phyloP scores from a whole-genome alignment of 2,888 invertebrate species.

The Harmothoe impar region DNA sequence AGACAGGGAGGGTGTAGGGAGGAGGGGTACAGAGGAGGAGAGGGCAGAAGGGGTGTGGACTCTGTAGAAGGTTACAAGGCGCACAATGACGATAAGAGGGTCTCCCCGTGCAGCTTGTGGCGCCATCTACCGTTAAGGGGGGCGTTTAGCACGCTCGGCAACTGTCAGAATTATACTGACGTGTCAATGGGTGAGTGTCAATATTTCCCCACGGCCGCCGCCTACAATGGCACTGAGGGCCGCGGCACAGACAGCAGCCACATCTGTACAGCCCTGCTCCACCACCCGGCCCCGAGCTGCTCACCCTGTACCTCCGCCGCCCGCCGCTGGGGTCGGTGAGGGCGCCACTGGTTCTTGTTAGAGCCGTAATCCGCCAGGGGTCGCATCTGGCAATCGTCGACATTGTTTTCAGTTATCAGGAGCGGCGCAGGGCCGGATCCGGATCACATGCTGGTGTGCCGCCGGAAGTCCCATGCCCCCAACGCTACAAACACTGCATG shows the following conservation, averaged over 20 bases:
- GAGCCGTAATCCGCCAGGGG: background rate
- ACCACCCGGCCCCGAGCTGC: background rate
- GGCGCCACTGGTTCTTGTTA: conserved; percentile 31
- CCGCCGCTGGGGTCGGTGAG: background rate
- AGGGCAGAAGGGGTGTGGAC: background rate
- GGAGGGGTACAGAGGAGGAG: background rate
- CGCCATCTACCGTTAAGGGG: background rate
- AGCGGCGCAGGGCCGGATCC: background rate
- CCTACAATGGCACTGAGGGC: background rate
- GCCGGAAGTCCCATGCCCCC: conserved; percentile 2
- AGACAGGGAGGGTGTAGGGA: background rate
- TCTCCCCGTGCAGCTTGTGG: background rate
- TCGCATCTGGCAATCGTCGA: conserved; percentile 42
- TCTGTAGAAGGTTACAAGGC: background rate
- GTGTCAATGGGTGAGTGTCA: conserved; percentile 24
- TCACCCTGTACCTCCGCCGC: background rate
- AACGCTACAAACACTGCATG: background rate
- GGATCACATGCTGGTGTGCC: background rate
- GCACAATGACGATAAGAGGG: background rate
- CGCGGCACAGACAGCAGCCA: background rate
- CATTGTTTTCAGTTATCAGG: conserved; percentile 36
- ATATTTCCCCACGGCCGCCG: background rate
- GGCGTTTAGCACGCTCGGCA: conserved; percentile 22
- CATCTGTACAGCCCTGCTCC: background rate
- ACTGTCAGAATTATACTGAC: conserved; percentile 13